These are phyloP conservation scores for Bostrychus sinensis DNA, from an alignment of 2,113 vertebrate species.

Conservation along the genomic window DNA sequence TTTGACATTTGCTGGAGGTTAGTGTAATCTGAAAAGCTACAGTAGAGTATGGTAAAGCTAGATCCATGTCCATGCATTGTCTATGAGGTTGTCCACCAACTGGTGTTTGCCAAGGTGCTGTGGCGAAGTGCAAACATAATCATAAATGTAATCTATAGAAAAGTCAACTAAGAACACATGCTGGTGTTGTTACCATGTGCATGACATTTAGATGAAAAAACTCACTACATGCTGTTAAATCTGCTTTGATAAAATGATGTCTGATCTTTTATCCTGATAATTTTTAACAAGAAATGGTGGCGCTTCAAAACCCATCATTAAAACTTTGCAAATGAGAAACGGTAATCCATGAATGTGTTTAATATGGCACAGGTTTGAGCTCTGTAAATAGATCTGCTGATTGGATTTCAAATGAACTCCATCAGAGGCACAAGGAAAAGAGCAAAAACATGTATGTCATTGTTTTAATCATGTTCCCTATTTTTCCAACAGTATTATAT, in stretches of 20 bases:
- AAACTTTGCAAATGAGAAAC: slow-evolving; percentile 1
- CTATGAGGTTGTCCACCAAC: slow-evolving; percentile 5
- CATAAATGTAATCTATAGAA: not conserved
- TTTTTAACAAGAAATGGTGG: not conserved
- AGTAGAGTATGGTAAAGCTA: slow-evolving; percentile 10
- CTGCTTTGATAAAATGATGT: too few relatives aligned
- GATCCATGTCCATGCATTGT: not conserved
- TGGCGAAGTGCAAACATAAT: slow-evolving; percentile 16
- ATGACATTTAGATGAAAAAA: too few relatives aligned
- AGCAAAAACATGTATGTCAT: too few relatives aligned
- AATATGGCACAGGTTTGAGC: not conserved
- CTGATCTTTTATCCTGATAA: not conserved
- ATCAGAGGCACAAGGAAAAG: too few relatives aligned
- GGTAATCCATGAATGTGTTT: slow-evolving; percentile 9
- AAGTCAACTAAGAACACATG: not conserved
- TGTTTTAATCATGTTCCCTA: too few relatives aligned
- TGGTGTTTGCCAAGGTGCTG: not conserved
- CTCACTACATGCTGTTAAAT: too few relatives aligned
- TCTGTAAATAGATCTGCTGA: slow-evolving; percentile 12
- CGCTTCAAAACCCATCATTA: not conserved
- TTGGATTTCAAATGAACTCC: slow-evolving; percentile 11
- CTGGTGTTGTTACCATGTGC: not conserved
- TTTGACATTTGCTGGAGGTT: slow-evolving; percentile 60
- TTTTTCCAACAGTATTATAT: too few relatives aligned
- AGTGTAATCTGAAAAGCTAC: slow-evolving; percentile 12